These are phyloP conservation scores for Mastomys coucha DNA, from an alignment of 2,113 vertebrate species.

Conservation along the genomic window DNA sequence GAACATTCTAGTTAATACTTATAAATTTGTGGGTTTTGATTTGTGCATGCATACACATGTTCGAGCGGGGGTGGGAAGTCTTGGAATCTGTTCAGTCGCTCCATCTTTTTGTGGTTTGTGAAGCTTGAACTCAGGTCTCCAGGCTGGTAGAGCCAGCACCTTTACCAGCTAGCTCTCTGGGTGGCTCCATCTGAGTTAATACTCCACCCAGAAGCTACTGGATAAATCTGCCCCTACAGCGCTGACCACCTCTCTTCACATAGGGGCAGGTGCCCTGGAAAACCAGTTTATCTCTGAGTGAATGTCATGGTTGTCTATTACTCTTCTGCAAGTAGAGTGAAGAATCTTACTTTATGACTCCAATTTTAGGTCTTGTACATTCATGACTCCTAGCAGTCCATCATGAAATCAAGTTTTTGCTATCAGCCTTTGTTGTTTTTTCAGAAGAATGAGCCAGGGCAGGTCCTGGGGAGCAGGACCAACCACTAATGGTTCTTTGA, in stretches of 20 bases:
- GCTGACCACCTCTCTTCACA: background rate
- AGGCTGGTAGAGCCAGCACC: background rate
- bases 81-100: background rate
- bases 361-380: background rate
- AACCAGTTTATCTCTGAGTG: background rate
- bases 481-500: background rate
- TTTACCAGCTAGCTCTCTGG: background rate
- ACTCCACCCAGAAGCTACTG: too few relatives aligned
- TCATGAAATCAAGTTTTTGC: background rate
- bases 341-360: background rate
- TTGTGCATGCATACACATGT: background rate
- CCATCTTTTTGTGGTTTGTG: background rate
- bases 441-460: background rate
- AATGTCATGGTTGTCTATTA: background rate
- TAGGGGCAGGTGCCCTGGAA: background rate
- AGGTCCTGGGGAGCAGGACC: background rate
- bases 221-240: background rate
- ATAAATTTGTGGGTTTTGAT: background rate
- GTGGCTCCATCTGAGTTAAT: background rate
- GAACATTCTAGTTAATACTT: background rate
- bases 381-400: background rate
- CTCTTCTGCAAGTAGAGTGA: background rate
- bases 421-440: background rate
- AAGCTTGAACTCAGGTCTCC: too few relatives aligned
- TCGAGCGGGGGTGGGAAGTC: background rate